Conservation (phyloP, 2,888 invertebrate genomes). For the Drosophila pseudotalamancana region DNA sequence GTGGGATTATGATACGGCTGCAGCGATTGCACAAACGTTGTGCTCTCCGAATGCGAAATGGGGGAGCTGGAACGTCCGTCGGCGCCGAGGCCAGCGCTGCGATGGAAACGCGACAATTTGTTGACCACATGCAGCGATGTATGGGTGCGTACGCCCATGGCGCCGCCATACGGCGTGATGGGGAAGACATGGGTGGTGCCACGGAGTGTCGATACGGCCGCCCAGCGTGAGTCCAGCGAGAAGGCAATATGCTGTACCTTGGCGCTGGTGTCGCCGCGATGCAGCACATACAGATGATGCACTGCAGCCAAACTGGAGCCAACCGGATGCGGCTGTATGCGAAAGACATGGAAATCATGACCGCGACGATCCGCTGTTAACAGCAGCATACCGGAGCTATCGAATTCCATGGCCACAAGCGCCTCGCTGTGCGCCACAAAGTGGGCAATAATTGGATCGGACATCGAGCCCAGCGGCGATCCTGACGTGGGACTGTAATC, state of each 20-base stretch:
- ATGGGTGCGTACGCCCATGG: conserved; percentile 96
- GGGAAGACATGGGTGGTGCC: conserved; percentile 99
- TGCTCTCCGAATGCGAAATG: conserved; percentile 83
- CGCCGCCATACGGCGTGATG: conserved; percentile 97
- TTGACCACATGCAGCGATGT: conserved; percentile 97
- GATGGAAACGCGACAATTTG: conserved; percentile 96
- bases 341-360: conserved; percentile 98
- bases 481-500: conserved; percentile 83
- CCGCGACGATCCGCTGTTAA: conserved; percentile 96
- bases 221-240: conserved; percentile 97
- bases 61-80: conserved; percentile 90
- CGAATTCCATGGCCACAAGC: conserved; percentile 94
- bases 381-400: conserved; percentile 94
- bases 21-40: conserved; percentile 83
- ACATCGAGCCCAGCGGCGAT: conserved; percentile 68
- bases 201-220: conserved; percentile 96
- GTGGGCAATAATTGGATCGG: conserved; percentile 92
- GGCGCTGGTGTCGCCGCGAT: conserved; percentile 97
- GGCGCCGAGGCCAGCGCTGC: conserved; percentile 95
- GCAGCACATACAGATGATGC: conserved; percentile 97
- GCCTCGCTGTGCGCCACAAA: conserved; percentile 95
- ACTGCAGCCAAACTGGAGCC: conserved; percentile 94
- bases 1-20: conserved; percentile 94
- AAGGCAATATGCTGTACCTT: conserved; percentile 97
- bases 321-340: conserved; percentile 96